Evolutionary conservation across 2,113 vertebrate species (phyloP).

Genomic region (Anoura caudifer): DNA sequence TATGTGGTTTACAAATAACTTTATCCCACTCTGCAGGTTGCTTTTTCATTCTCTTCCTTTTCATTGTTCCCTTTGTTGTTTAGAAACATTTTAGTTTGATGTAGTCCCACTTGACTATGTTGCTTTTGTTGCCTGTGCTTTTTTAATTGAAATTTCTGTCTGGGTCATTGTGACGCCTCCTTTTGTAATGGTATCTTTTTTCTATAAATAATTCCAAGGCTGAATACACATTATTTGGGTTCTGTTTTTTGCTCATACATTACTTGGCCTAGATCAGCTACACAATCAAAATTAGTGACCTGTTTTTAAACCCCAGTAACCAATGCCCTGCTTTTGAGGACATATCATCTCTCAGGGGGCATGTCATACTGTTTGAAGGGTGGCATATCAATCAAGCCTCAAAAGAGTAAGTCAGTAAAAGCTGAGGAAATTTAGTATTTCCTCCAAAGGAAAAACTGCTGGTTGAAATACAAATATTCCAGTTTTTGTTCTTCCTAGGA

Average conservation of each 20-base stretch:
- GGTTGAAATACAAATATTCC: neutral
- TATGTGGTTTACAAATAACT: neutral
- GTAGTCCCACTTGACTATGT: neutral
- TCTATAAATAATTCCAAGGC: neutral
- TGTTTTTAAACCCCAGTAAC: neutral
- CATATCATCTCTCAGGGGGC: neutral
- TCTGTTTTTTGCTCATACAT: neutral
- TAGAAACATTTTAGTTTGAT: neutral
- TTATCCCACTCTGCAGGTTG: neutral
- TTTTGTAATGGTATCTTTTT: neutral
- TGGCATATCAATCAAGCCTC: neutral
- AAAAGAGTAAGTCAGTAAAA: neutral
- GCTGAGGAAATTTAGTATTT: conserved; percentile 13
- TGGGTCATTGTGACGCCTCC: neutral
- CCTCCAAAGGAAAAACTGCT: neutral
- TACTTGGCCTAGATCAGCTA: neutral
- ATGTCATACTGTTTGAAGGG: neutral
- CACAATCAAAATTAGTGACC: conserved; percentile 20
- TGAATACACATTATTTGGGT: neutral
- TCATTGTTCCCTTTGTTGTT: neutral
- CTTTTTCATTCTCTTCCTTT: neutral
- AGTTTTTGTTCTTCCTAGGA: neutral
- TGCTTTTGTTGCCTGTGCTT: neutral
- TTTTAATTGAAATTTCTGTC: conserved; percentile 24
- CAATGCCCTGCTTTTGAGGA: neutral